Conservation (phyloP, 2,888 invertebrate species). For the Meta bourneti region DNA sequence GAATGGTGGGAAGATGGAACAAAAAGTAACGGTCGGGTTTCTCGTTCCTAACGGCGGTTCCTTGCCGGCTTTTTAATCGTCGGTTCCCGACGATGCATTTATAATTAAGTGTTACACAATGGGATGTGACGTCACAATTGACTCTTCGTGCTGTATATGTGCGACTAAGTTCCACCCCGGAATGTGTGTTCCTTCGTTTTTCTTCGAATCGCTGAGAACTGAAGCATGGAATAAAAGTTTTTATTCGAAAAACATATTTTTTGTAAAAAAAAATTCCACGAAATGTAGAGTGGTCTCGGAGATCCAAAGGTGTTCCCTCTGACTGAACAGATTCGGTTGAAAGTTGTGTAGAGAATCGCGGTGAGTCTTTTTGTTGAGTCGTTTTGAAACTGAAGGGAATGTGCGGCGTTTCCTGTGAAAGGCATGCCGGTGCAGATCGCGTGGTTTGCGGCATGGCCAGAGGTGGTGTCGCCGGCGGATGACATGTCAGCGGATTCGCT, state of each 20-base stretch:
- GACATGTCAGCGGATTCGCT: not conserved
- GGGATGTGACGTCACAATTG: constrained; percentile 46
- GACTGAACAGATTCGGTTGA: too few relatives aligned
- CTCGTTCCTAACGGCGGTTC: constrained; percentile 35
- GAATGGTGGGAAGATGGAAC: not conserved
- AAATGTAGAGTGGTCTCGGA: not conserved
- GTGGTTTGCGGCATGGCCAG: constrained; percentile 51
- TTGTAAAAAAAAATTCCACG: not conserved
- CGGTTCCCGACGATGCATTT: constrained; percentile 53
- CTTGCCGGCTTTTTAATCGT: constrained; percentile 67
- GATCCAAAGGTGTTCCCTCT: not conserved
- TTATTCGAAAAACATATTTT: not conserved
- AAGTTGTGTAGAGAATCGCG: not conserved
- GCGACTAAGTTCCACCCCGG: not conserved
- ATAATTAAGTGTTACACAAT: constrained; percentile 66
- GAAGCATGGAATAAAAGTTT: too few relatives aligned
- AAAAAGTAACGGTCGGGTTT: constrained; percentile 53
- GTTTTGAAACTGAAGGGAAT: not conserved
- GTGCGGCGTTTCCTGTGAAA: constrained; percentile 20
- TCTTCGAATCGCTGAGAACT: not conserved
- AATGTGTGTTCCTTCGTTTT: not conserved
- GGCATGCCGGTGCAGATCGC: constrained; percentile 35
- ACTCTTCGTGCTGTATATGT: too few relatives aligned
- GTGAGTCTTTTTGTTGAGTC: not conserved
- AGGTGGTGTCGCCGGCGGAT: constrained; percentile 24